Conservation (phyloP, 1,140 invertebrate species). For the Megalonaias nervosa region DNA sequence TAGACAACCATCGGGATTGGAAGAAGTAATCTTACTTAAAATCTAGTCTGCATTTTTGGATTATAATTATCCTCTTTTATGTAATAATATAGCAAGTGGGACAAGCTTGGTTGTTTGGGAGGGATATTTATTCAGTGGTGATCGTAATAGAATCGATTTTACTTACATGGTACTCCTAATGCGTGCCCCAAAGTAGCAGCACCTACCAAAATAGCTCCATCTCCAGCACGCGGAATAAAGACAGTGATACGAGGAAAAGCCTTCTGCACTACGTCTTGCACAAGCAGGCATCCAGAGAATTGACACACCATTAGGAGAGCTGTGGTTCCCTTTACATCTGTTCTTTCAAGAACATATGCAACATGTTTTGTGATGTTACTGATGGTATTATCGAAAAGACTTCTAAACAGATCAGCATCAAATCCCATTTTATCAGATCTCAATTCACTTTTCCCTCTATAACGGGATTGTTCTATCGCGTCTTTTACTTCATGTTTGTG, state of each 20-base stretch:
- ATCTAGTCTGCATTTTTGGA: no score
- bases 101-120: no score
- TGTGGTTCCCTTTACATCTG: constrained; percentile 17
- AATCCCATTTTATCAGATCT: constrained; percentile 38
- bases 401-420: constrained; percentile 27
- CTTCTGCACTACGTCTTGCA: constrained; percentile 33
- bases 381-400: constrained; percentile 22
- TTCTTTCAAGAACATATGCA: constrained; percentile 22
- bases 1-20: no score
- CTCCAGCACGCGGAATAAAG: constrained; percentile 33
- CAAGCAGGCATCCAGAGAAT: constrained; percentile 41
- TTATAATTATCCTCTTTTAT: no score
- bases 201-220: constrained; percentile 36
- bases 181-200: constrained; percentile 40
- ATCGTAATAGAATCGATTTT: no score
- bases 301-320: constrained; percentile 42
- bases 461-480: constrained; percentile 25
- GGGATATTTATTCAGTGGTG: no score
- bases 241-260: constrained; percentile 29
- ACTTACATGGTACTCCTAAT: neutral
- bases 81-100: no score
- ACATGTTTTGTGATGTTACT: constrained; percentile 34
- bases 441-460: constrained; percentile 34
- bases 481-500: constrained; percentile 28
- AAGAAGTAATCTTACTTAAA: no score